Conservation (phyloP, 2,888 invertebrate genomes). For the Cecidostiba fungosa region DNA sequence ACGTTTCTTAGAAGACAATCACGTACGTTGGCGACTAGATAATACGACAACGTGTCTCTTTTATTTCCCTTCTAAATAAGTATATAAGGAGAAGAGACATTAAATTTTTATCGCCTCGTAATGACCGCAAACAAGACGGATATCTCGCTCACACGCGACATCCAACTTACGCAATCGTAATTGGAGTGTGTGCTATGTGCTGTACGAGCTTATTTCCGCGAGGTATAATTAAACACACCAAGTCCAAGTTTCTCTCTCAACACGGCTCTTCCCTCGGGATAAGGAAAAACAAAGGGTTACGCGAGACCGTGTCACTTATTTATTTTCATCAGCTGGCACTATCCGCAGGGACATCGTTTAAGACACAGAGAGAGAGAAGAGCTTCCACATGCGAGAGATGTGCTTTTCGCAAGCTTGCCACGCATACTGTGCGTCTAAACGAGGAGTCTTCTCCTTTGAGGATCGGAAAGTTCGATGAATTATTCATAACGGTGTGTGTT, state of each 20-base stretch:
- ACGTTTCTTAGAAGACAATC: neutral
- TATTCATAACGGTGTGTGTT: constrained; percentile 28
- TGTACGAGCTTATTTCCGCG: constrained; percentile 4
- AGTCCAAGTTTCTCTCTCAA: neutral
- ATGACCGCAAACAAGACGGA: neutral
- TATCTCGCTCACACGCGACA: neutral
- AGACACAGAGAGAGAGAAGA: neutral
- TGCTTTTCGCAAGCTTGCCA: constrained; percentile 8
- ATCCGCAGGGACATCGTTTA: constrained; percentile 8
- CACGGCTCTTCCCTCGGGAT: constrained; percentile 5
- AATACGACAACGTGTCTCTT: neutral
- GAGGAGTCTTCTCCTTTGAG: constrained; percentile 41
- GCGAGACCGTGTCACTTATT: constrained; percentile 18
- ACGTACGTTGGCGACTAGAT: neutral
- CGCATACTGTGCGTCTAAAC: constrained; percentile 7
- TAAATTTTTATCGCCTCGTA: neutral
- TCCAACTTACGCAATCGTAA: constrained; percentile 9
- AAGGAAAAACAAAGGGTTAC: constrained; percentile 26
- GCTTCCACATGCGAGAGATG: neutral
- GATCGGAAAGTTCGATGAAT: constrained; percentile 45
- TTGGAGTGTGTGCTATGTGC: neutral
- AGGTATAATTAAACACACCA: constrained; percentile 20
- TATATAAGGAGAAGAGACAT: neutral
- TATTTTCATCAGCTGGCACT: constrained; percentile 38
- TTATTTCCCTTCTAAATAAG: neutral